phyloP scores from a whole-genome alignment of 2,797 vertebrate species.

The Catostomus latipinnis region DNA sequence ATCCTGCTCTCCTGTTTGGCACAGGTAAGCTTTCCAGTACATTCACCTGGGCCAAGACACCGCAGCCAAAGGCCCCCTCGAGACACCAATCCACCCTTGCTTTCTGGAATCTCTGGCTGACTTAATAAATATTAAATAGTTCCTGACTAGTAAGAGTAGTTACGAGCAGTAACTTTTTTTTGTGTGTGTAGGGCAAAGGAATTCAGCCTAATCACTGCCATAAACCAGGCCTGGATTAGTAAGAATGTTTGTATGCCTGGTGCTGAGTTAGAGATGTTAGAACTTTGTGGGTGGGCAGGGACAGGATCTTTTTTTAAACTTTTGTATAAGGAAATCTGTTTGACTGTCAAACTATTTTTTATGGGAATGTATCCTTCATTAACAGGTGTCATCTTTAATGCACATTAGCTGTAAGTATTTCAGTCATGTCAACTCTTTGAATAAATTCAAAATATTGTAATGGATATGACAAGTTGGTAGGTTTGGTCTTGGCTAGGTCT shows the following conservation, averaged over 20 bases:
- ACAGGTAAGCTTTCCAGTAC: conserved; percentile 58
- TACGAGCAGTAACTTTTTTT: neutral
- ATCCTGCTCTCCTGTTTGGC: conserved; percentile 68
- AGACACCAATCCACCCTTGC: conserved; percentile 47
- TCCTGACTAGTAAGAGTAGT: conserved; percentile 43
- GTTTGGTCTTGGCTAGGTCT: too few species aligned
- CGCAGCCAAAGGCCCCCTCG: conserved; percentile 36
- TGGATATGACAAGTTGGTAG: too few species aligned
- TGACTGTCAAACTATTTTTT: conserved; percentile 30
- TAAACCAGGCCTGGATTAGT: conserved; percentile 51
- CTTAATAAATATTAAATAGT: conserved; percentile 40
- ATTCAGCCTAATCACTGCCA: conserved; percentile 41
- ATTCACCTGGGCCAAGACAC: conserved; percentile 40
- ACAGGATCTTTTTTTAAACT: conserved; percentile 32
- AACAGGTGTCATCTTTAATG: conserved; percentile 8
- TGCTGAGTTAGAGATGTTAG: conserved; percentile 30
- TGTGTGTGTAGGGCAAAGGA: conserved; percentile 32
- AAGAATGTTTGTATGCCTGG: conserved; percentile 27
- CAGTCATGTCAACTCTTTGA: too few species aligned
- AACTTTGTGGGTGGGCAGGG: conserved; percentile 22
- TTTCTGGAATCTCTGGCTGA: conserved; percentile 46
- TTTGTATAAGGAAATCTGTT: conserved; percentile 32
- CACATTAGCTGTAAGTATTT: neutral
- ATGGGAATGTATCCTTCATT: neutral
- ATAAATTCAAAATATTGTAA: too few species aligned